Evolutionary conservation across 2,113 vertebrate species (phyloP), one percentile per base, ranked within the genome.

Genomic region (Hemibates koningsi): DNA sequence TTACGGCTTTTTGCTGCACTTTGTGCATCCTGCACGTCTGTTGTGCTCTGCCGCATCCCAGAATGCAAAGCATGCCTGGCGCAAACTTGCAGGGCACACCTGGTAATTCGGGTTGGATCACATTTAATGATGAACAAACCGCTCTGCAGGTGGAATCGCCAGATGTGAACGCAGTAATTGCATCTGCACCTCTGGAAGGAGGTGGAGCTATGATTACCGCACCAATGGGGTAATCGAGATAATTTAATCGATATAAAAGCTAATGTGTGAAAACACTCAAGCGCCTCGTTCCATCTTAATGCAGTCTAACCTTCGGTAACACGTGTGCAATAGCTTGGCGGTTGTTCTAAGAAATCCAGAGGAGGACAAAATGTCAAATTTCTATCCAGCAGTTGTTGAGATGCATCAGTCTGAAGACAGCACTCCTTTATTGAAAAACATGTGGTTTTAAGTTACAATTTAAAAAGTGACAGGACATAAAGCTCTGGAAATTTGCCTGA

Each of bases 211-310:
- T 2, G 1, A 66, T 38, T 66, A 36, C 61, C 4, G 0, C 32
- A 36, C 32, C 61, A 66, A n/a, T 7, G 61, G 32, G 32, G 61
- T 0, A 12, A 66, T 66, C 0, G 32, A 36, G 61, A 66, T 10
- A 66, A n/a, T 12, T 73, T 6, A 45, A 45, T 16, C 3, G 68
- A 43, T 48, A 45, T 7, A 29, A 48, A 76, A 17, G 68, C 38
- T 27, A 43, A 27, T 1, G 13, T 27, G 21, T 45, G 38, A 73
- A 73, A 45, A 45, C 41, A 73, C 68, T 27, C 21, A 29, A 45
- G 16, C 6, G 4, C 71, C 24, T 50, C 5, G 3, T 79, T 36
- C n/a, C 34, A 41, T 48, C 3, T 79, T 85, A 8, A 41, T 59
- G 38, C 61, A 66, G 61, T 41, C 79, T 12, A 41, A 38, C 36